Conservation (phyloP, 2,797 vertebrate genomes). For the Cyclopterus lumpus region DNA sequence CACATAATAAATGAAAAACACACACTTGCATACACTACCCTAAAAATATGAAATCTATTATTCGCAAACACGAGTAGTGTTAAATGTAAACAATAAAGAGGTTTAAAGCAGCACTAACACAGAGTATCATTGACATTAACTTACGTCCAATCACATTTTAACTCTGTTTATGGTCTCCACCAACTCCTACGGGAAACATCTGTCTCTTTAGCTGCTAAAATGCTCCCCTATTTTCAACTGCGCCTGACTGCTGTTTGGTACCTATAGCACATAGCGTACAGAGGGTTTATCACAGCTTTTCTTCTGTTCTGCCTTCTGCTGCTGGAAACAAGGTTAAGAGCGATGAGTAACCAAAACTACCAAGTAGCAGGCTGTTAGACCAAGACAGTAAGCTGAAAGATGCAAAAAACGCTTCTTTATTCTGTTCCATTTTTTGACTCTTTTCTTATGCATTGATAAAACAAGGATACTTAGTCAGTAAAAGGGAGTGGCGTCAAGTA, state of each 20-base stretch:
- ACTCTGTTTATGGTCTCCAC: constrained; percentile 1
- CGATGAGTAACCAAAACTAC: not conserved
- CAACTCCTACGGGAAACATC: not conserved
- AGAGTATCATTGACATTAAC: not conserved
- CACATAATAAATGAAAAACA: not conserved
- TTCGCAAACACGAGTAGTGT: not conserved
- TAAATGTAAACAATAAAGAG: not conserved
- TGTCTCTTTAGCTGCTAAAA: not conserved
- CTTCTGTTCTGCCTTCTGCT: not conserved
- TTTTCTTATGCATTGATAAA: not conserved
- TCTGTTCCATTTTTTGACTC: not conserved
- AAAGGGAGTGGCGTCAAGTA: not conserved
- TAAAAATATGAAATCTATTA: not conserved
- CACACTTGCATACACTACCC: not conserved
- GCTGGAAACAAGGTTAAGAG: not conserved
- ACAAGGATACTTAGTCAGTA: not conserved
- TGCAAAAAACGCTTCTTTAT: not conserved
- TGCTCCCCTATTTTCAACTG: not conserved
- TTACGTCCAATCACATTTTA: not conserved
- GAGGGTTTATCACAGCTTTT: not conserved
- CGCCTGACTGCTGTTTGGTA: not conserved
- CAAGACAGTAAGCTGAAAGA: not conserved
- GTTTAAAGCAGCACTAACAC: not conserved
- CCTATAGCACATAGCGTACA: not conserved
- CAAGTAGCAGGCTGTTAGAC: not conserved